A percentile compares a stretch with the other conserved stretches of the same genome.
Evolutionary conservation across 2,113 vertebrate species (phyloP).

Genomic region (Bombycilla garrulus): DNA sequence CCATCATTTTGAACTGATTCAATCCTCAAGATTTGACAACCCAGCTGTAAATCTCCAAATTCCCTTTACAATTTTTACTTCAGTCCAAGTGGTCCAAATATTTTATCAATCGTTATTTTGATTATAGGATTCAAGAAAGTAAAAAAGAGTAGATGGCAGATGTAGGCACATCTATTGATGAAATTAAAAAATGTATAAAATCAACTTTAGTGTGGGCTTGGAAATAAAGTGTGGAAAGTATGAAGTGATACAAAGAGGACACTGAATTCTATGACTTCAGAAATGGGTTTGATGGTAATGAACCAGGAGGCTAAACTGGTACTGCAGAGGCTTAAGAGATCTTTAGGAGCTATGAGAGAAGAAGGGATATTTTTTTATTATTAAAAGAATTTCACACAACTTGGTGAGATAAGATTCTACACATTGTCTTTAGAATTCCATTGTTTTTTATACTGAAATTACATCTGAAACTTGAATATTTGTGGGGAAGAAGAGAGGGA

Average conservation of each 20-base stretch:
- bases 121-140: neutral
- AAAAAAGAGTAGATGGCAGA: neutral
- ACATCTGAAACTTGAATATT: neutral
- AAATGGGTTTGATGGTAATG: rapidly evolving
- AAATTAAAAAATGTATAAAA: neutral
- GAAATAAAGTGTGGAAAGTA: neutral
- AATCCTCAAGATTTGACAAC: neutral
- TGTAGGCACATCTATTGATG: neutral
- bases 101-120: neutral
- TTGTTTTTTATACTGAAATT: neutral
- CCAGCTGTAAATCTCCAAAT: neutral
- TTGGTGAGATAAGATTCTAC: neutral
- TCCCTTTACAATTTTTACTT: neutral
- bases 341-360: neutral
- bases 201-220: neutral
- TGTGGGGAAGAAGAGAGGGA: neutral
- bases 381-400: neutral
- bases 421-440: neutral
- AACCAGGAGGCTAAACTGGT: neutral
- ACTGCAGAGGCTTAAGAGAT: neutral
- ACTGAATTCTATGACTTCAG: neutral
- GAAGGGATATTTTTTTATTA: neutral
- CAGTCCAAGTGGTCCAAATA: neutral
- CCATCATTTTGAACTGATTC: neutral
- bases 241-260: neutral